Base-by-base conservation (phyloP, 1,140 invertebrate genomes). In the Diabrotica undecimpunctata region DNA sequence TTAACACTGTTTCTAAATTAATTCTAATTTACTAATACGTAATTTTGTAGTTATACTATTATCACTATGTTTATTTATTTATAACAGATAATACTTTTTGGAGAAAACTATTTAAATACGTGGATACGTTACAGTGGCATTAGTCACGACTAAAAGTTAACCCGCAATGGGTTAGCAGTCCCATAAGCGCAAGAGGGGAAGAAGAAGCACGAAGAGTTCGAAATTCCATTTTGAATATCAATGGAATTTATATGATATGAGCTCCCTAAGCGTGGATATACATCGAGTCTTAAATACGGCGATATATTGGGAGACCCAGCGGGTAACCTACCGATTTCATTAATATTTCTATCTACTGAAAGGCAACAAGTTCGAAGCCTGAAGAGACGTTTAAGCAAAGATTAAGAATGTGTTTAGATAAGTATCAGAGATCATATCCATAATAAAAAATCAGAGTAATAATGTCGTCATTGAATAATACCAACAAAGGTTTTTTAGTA, bases 231-330 rank as follows among this genome's bases (percentile, higher is more conserved):
- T 46, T 46, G 41, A 46, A 46, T 46, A 46, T 46, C 41, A 46
- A 46, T 46, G 41, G 41, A 46, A 46, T 46, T 46, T 46, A 46
- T 46, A 46, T 46, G 41, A 46, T 46, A 46, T 46, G 41, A 46
- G 41, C 41, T 46, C 41, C 41, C 41, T 46, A 46, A 46, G n/a
- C 41, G 41, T 46, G 41, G 41, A 46, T 46, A 46, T 46, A 46
- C 41, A 46, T n/a, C 41, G 41, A n/a, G 41, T 46, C n/a, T 46
- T 46, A 46, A 46, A 46, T 46, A 46, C 41, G 41, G n/a, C 41
- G 41, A 46, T 46, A 46, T 46, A 46, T 46, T 46, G 41, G 41
- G 8, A 46, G 8, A 46, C 41, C 8, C 41, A 46, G 41, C 41
- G n/a, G 41, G 41, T 8, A 6, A 8, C n/a, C 41, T n/a, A 10